Percentiles rank a stretch among this genome's conserved stretches.
Evolutionary conservation across 2,797 vertebrate species (phyloP).

Genomic region (Pseudomugil tenellus): DNA sequence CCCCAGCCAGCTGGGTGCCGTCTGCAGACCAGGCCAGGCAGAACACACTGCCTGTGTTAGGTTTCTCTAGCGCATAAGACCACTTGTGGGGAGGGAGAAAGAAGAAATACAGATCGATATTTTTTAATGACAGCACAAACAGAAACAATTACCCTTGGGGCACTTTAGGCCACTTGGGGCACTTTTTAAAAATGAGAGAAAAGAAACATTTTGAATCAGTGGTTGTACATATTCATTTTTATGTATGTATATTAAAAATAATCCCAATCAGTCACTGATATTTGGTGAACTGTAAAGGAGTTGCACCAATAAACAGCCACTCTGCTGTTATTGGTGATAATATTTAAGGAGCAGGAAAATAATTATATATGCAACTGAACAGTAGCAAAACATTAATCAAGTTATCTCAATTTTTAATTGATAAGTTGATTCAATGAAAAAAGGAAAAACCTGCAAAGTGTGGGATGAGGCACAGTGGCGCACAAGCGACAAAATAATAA

Average conservation of each 20-base stretch:
- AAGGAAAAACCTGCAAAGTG: background rate
- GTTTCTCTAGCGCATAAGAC: conserved; percentile 96
- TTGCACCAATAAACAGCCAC: conserved; percentile 67
- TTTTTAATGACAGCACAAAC: conserved; percentile 31
- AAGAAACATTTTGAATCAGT: conserved; percentile 32
- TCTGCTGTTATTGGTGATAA: conserved; percentile 71
- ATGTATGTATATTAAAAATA: background rate
- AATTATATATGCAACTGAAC: conserved; percentile 27
- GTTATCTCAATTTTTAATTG: conserved; percentile 40
- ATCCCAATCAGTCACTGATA: conserved; percentile 60
- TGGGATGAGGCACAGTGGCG: background rate
- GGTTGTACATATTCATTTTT: conserved; percentile 16
- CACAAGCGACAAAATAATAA: conserved; percentile 1
- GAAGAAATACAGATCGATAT: conserved; percentile 8
- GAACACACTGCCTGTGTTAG: conserved; percentile 93
- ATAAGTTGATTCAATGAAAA: conserved; percentile 20
- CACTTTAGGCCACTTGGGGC: conserved; percentile 28
- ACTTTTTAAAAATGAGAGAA: conserved; percentile 29
- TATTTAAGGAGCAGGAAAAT: no score
- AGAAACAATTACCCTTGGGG: conserved; percentile 46
- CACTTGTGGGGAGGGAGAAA: conserved; percentile 79
- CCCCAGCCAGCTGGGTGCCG: conserved; percentile 93
- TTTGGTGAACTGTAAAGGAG: conserved; percentile 72
- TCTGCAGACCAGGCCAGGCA: conserved; percentile 93
- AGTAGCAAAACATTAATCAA: conserved; percentile 50